Evolutionary conservation across 2,888 invertebrate genomes (phyloP).

Genomic region (Choreutis nemorana): DNA sequence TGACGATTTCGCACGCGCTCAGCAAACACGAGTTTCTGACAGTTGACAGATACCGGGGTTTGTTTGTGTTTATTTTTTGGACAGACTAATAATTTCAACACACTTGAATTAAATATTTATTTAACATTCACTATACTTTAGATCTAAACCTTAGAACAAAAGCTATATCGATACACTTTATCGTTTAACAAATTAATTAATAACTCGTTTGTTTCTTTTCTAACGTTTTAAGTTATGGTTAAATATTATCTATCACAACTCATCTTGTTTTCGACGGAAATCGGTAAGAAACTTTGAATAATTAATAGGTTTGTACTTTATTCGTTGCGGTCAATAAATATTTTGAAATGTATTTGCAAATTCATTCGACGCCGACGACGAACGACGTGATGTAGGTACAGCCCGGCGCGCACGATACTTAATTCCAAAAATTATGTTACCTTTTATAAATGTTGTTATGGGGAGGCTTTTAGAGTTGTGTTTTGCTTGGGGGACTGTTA

Average conservation of each 20-base stretch:
- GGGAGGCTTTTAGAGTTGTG: constrained; percentile 17
- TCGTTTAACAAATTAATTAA: too few relatives aligned
- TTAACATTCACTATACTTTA: too few relatives aligned
- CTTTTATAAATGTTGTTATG: constrained; percentile 11
- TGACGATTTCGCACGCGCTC: not conserved
- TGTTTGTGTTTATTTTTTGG: constrained; percentile 41
- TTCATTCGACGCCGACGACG: constrained; percentile 1
- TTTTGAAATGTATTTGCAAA: constrained; percentile 2
- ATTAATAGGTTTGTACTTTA: constrained; percentile 11
- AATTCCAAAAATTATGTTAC: constrained; percentile 22
- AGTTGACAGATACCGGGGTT: constrained; percentile 33
- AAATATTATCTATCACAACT: too few relatives aligned
- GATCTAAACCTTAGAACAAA: too few relatives aligned
- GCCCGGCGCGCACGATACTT: constrained; percentile 24
- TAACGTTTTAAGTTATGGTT: too few relatives aligned
- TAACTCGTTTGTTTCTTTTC: too few relatives aligned
- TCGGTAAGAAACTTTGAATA: too few relatives aligned
- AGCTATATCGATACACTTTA: too few relatives aligned
- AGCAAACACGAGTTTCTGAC: constrained; percentile 30
- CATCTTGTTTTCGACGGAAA: too few relatives aligned
- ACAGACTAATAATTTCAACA: too few relatives aligned
- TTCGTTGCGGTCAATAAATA: constrained; percentile 2
- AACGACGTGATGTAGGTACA: constrained; percentile 7
- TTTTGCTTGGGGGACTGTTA: constrained; percentile 20
- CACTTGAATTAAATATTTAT: too few relatives aligned